phyloP scores from a whole-genome alignment of 2,113 vertebrate species.

The Phylloscopus trochiloides region DNA sequence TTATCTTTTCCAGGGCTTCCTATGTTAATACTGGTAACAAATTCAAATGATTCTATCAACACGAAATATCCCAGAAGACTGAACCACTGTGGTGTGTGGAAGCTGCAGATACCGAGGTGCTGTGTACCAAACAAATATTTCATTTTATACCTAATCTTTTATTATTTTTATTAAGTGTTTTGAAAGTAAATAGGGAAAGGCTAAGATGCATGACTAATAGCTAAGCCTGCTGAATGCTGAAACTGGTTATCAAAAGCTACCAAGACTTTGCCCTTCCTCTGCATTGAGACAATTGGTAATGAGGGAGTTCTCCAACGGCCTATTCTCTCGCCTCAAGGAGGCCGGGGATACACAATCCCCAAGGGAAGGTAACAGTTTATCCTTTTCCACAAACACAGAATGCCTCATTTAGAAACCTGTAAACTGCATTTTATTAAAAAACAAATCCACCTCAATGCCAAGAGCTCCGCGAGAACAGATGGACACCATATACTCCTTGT shows the following conservation, averaged over 20 bases:
- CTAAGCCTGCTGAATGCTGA: constrained; percentile 96
- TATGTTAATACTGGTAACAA: constrained; percentile 86
- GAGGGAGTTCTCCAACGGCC: constrained; percentile 87
- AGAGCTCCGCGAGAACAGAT: constrained; percentile 78
- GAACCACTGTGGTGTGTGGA: constrained; percentile 83
- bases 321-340: constrained; percentile 89
- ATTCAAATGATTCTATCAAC: constrained; percentile 86
- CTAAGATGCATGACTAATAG: constrained; percentile 98
- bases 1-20: constrained; percentile 80
- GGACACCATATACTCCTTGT: constrained; percentile 71
- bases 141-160: constrained; percentile 89
- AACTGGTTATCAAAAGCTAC: constrained; percentile 94
- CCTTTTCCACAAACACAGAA: constrained; percentile 87
- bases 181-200: constrained; percentile 90
- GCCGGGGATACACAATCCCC: constrained; percentile 84
- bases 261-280: constrained; percentile 91
- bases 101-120: constrained; percentile 86
- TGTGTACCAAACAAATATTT: constrained; percentile 87
- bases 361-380: constrained; percentile 86
- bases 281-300: constrained; percentile 98
- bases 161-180: constrained; percentile 93
- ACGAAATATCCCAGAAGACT: constrained; percentile 85
- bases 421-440: constrained; percentile 84
- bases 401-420: constrained; percentile 86
- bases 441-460: constrained; percentile 73